Evolutionary conservation across 2,888 invertebrate species (phyloP), one percentile per base, ranked within the genome.

Genomic region (Oscheius onirici): DNA sequence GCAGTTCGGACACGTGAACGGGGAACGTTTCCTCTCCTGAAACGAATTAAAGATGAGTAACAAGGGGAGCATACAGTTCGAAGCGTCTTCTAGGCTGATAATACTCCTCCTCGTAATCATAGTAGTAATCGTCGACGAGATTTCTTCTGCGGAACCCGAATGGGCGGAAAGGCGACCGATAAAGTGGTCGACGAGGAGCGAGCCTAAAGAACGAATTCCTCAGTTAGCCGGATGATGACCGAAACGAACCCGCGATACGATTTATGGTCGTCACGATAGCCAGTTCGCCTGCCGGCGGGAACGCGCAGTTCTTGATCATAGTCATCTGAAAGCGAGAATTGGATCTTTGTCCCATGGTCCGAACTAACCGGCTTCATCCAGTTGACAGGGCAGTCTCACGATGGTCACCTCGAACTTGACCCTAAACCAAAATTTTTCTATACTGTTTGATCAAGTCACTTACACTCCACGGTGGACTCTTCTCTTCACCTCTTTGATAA

Each of bases 401-500:
- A 84, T 72, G 40, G 77, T 74, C 40, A 83, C 74, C 28, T 83
- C 75, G 69, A 83, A 84, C 72, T 79, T 77, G 26, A 83, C 80
- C 57, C 84, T 84, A 70, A 71, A 69, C 52, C 10, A 22, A 26
- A 24, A 3, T 24, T 57, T 2, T 24, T 63, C 65, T 55, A 24
- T 5, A 8, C 13, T 3, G 34, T 8, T 34, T 34, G 17, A 0
- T 22, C 13, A 17, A 20, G 15, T 15, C n/a, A 20, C 54, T 34
- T 68, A 61, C 22, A 79, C 75, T 58, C 74, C 68, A 26, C 79
- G 74, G 8, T 76, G 77, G 34, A 84, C 82, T 44, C 82, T 83
- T 61, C 83, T 85, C 55, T 81, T 71, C 13, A 86, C 76, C 67
- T 86, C 86, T 65, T 86, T 86, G 65, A 86, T 75, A 17, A 86